Evolutionary conservation across 92 coral and sea anemone species (phyloP).

Genomic region (Pocillopora meandrina): DNA sequence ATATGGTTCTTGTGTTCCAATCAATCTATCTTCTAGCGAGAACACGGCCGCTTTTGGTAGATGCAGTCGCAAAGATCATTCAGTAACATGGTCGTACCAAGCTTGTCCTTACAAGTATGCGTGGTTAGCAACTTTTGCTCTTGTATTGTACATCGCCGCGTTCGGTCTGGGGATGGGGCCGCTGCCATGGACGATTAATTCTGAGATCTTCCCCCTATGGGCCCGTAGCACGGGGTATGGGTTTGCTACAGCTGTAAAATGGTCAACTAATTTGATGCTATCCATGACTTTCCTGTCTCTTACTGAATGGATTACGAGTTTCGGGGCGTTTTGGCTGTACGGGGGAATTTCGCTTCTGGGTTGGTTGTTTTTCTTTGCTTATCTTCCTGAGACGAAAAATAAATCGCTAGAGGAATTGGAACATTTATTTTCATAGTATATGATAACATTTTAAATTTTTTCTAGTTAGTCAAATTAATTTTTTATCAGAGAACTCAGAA

Average conservation of each 20-base stretch:
- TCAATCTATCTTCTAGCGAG: conserved; percentile 36
- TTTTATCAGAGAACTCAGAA: too few relatives aligned
- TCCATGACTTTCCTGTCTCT: conserved; percentile 77
- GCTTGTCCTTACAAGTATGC: conserved; percentile 89
- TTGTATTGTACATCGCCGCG: conserved; percentile 69
- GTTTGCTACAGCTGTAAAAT: conserved; percentile 75
- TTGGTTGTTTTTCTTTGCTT: conserved; percentile 76
- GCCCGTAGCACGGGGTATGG: conserved; percentile 82
- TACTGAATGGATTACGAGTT: conserved; percentile 72
- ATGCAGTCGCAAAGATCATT: conserved; percentile 52
- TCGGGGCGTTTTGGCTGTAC: conserved; percentile 93
- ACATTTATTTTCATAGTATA: conserved; percentile 43
- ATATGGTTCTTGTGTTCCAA: conserved; percentile 79
- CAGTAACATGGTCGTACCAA: conserved; percentile 56
- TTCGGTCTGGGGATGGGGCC: conserved; percentile 93
- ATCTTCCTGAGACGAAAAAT: conserved; percentile 94
- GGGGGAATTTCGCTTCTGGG: conserved; percentile 73
- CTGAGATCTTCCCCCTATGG: conserved; percentile 88
- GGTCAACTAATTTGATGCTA: conserved; percentile 71
- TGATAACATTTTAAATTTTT: background rate
- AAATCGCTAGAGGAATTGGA: conserved; percentile 88
- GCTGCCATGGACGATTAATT: conserved; percentile 88
- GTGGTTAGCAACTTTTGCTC: conserved; percentile 80
- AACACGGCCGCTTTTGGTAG: conserved; percentile 69
- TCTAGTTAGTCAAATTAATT: too few relatives aligned